These are phyloP conservation scores for Eulimnadia texana DNA, from an alignment of 1,140 invertebrate genomes.

Conservation along the genomic window DNA sequence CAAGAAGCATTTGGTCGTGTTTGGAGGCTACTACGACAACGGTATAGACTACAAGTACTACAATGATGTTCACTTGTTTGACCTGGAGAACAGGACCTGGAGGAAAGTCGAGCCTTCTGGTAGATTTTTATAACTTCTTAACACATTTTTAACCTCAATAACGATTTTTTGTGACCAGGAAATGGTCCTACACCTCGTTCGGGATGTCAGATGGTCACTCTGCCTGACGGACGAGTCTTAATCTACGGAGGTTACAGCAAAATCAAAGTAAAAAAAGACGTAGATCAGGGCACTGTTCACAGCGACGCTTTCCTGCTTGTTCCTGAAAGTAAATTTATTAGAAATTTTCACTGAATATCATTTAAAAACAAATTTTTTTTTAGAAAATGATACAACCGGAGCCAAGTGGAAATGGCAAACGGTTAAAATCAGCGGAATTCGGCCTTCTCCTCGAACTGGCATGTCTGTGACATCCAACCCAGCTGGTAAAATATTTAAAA, in stretches of 20 bases:
- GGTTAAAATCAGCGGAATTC: slow-evolving; percentile 49
- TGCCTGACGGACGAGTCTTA: slow-evolving; percentile 47
- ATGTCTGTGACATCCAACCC: slow-evolving; percentile 35
- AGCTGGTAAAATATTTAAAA: too few species aligned
- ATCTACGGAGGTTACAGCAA: slow-evolving; percentile 81
- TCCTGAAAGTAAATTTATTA: slow-evolving; percentile 40
- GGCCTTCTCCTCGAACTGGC: slow-evolving; percentile 51
- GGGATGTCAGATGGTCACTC: slow-evolving; percentile 49
- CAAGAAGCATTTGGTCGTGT: slow-evolving; percentile 67
- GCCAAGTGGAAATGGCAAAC: slow-evolving; percentile 59
- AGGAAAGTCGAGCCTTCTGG: slow-evolving; percentile 51
- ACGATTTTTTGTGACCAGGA: too few species aligned
- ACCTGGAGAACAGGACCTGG: slow-evolving; percentile 67
- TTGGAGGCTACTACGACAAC: slow-evolving; percentile 87
- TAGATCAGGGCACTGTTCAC: slow-evolving; percentile 64
- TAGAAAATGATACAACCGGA: slow-evolving; percentile 43
- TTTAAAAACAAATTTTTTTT: slow-evolving; percentile 18
- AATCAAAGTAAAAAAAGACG: slow-evolving; percentile 57
- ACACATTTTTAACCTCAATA: not conserved
- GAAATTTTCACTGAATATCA: not conserved
- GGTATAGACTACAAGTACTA: slow-evolving; percentile 73
- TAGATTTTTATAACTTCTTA: slow-evolving; percentile 17
- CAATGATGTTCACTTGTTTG: slow-evolving; percentile 74
- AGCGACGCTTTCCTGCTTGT: slow-evolving; percentile 64
- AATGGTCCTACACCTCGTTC: slow-evolving; percentile 51